A percentile compares a stretch with the other conserved stretches of the same genome.
Conservation (phyloP, 2,797 vertebrate genomes). For the Tauraco hartlaubi region DNA sequence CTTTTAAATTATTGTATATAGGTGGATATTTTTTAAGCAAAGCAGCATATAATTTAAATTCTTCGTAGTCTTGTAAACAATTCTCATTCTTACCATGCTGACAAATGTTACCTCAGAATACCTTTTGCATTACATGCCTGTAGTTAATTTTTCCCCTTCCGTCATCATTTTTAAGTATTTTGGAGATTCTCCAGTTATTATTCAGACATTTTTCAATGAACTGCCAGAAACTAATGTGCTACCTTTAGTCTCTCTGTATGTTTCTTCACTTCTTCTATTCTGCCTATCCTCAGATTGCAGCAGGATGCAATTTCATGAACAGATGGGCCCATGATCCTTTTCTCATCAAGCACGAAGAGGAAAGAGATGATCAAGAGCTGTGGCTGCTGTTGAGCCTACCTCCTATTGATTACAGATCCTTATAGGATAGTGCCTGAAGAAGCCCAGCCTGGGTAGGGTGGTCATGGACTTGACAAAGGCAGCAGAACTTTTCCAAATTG, state of each 20-base stretch:
- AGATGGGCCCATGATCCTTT: not conserved
- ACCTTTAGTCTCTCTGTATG: not conserved
- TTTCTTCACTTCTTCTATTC: not conserved
- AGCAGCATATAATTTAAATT: not conserved
- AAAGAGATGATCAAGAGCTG: not conserved
- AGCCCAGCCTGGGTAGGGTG: not conserved
- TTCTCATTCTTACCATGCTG: not conserved
- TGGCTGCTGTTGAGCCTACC: not conserved
- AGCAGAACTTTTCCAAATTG: not conserved
- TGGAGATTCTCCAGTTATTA: not conserved
- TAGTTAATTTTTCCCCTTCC: not conserved
- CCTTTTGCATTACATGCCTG: not conserved
- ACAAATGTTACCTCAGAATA: constrained; percentile 12
- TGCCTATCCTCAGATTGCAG: not conserved
- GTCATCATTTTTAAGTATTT: not conserved
- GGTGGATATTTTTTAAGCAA: constrained; percentile 52
- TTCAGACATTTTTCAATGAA: constrained; percentile 1
- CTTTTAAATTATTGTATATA: constrained; percentile 60
- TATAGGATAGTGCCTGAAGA: constrained; percentile 25
- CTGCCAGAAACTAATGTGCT: not conserved
- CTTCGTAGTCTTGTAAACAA: not conserved
- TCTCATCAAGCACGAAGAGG: not conserved
- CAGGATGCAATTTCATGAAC: not conserved
- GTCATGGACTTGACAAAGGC: not conserved
- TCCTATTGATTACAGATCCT: constrained; percentile 18